phyloP scores from a whole-genome alignment of 1,140 invertebrate genomes.

The Zophobas morio region DNA sequence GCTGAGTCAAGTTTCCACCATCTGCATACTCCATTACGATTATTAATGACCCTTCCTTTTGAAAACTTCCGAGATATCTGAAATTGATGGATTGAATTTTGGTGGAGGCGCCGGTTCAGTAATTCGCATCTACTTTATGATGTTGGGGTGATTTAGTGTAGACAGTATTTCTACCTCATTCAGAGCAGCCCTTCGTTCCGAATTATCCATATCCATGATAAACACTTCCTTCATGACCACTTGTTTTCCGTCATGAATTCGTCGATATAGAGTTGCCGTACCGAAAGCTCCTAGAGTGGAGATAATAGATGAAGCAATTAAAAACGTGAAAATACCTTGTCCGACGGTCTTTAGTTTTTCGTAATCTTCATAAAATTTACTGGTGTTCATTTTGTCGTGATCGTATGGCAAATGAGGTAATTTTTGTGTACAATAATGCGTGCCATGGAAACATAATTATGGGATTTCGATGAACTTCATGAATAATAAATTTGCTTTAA shows the following conservation, averaged over 20 bases:
- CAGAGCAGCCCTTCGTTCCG: slow-evolving; percentile 79
- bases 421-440: slow-evolving; percentile 25
- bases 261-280: slow-evolving; percentile 79
- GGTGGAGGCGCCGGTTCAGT: neutral
- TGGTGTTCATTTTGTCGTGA: slow-evolving; percentile 33
- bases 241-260: slow-evolving; percentile 76
- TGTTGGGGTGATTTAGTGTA: slow-evolving; percentile 82
- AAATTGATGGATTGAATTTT: slow-evolving; percentile 34
- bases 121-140: slow-evolving; percentile 69
- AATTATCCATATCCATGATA: slow-evolving; percentile 78
- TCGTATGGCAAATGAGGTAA: slow-evolving; percentile 1
- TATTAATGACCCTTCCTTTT: slow-evolving; percentile 80
- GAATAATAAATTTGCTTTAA: slow-evolving; percentile 11
- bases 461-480: slow-evolving; percentile 5
- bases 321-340: slow-evolving; percentile 46
- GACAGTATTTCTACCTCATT: slow-evolving; percentile 85
- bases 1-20: slow-evolving; percentile 80
- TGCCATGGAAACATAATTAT: slow-evolving; percentile 33
- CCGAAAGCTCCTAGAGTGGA: slow-evolving; percentile 79
- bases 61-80: slow-evolving; percentile 84
- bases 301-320: neutral
- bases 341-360: slow-evolving; percentile 53
- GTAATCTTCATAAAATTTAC: slow-evolving; percentile 47
- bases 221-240: slow-evolving; percentile 87
- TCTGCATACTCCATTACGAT: slow-evolving; percentile 90